These are phyloP conservation scores for Heliconius ismenius DNA, from an alignment of 2,888 invertebrate species.

Conservation along the genomic window DNA sequence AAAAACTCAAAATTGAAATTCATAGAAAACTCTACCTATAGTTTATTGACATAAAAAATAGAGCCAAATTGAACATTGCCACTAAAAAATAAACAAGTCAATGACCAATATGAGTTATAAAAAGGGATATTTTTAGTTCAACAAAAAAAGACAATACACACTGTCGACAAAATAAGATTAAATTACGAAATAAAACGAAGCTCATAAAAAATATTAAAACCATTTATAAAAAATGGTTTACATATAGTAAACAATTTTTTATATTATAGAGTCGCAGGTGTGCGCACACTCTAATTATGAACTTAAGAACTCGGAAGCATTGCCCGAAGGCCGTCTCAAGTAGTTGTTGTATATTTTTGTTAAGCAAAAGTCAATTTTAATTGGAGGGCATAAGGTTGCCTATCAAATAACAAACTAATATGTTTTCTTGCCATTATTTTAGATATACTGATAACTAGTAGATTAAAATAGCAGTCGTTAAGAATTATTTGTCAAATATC, in stretches of 20 bases:
- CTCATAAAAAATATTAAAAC: background rate
- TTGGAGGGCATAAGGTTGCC: background rate
- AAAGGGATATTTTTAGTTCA: conserved; percentile 10
- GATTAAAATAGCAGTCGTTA: background rate
- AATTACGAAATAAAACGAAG: background rate
- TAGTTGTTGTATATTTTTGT: conserved; percentile 15
- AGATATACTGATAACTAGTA: conserved; percentile 14
- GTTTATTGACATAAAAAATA: background rate
- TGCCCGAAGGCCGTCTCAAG: conserved; percentile 36
- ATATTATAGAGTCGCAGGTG: conserved; percentile 5
- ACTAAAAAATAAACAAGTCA: conserved; percentile 21
- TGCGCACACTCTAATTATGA: conserved; percentile 36
- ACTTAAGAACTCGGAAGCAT: conserved; percentile 41
- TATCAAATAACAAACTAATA: background rate
- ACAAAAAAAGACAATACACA: conserved; percentile 6
- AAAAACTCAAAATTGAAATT: background rate
- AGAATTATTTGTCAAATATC: conserved; percentile 7
- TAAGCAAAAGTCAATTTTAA: conserved; percentile 30
- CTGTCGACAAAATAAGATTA: background rate
- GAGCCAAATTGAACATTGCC: background rate
- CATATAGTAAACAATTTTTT: background rate
- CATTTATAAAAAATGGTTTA: no score
- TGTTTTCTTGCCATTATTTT: conserved; percentile 6
- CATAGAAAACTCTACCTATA: background rate
- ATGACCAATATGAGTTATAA: conserved; percentile 17